Base-by-base conservation (phyloP, 2,797 vertebrate species). In the Peromyscus eremicus region DNA sequence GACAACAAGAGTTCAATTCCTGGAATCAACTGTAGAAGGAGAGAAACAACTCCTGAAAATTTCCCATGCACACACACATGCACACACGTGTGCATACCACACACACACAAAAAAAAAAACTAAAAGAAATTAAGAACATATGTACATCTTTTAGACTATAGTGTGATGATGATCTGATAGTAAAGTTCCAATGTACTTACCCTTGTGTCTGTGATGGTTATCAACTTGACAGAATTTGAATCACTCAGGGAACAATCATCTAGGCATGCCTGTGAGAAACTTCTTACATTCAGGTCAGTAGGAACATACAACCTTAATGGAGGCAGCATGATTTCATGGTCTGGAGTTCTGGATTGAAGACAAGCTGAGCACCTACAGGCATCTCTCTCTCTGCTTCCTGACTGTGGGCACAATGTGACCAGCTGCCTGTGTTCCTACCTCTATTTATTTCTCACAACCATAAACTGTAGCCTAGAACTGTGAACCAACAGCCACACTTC, bases 71-170 rank as follows among this genome's bases (percentile, higher is more conserved):
- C 55, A 60, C 21, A 25, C 21, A 2, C 52, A 57, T 5, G 43
- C 43, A 5, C 29, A 34, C 16, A 79, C 17, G 49, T 12, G 3
- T 23, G 29, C 12, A 76, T 12, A 7, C 27, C 21, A 14, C 12
- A 57, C 34, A 60, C 34, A 55, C 49, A 60, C 55, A 60, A 14
- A 60, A 82, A 60, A 82, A 13, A 16, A 16, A 55, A 16, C 52
- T 55, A 55, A 40, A 82, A 81, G 62, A 62, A 43, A 19, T 43
- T 83, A 12, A 64, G 37, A 86, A 86, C 64, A 14, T 49, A 85
- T 79, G 52, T 66, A 52, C 16, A 91, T 94, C 57, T 97, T 92
- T 68, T 76, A 88, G 29, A 79, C 21, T 87, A 88, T 2, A 77
- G 14, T 92, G 52, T 27, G 92, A 81, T 73, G 71, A 89, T 37